Base-by-base conservation (phyloP, 2,797 vertebrate genomes). In the Melanotaenia pygmaea region DNA sequence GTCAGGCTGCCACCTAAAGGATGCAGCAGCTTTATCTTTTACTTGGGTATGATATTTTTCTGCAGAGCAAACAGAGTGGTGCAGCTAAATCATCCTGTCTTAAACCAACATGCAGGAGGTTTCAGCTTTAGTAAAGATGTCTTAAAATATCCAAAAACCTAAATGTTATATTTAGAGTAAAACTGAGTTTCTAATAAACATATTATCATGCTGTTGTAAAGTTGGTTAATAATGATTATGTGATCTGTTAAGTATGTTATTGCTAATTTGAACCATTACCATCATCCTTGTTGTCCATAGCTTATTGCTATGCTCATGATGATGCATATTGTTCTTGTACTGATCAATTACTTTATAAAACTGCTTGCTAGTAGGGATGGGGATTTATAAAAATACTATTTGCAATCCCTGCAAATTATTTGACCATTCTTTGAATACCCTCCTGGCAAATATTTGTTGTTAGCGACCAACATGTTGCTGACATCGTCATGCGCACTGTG, bases 1-100 rank as follows among this genome's bases (percentile, higher is more conserved):
- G 66, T 70, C 40, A 77, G 67, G 64, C 72, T 86, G 87, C 87
- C 89, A 83, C 83, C 89, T 89, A 86, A 70, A 76, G 89, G 85
- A 65, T 6, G 1, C 16, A 20, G 54, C 18, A 1, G 32, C 38
- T 32, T 72, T n/a, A 16, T 6, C 30, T 43, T 56, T 20, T 74
- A 26, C 16, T 28, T 1, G 7, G 4, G 20, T 11, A 4, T 26
- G 1, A 16, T n/a, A 24, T 60, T 14, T 67, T n/a, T 60, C 16
- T 28, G 2, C 51, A 24, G 51, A 53, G 51, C 14, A 53, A 24
- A 20, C 12, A 14, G 5, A 45, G 43, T 14, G 16, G 13, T 43
- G 24, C 51, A 54, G 51, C 24, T 54, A 12, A 28, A 28, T 14
- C 22, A 14, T 12, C 5, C 50, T 53, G n/a, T 22, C n/a, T 9